These are phyloP conservation scores for Cyclopterus lumpus DNA, from an alignment of 2,797 vertebrate species.

Conservation along the genomic window DNA sequence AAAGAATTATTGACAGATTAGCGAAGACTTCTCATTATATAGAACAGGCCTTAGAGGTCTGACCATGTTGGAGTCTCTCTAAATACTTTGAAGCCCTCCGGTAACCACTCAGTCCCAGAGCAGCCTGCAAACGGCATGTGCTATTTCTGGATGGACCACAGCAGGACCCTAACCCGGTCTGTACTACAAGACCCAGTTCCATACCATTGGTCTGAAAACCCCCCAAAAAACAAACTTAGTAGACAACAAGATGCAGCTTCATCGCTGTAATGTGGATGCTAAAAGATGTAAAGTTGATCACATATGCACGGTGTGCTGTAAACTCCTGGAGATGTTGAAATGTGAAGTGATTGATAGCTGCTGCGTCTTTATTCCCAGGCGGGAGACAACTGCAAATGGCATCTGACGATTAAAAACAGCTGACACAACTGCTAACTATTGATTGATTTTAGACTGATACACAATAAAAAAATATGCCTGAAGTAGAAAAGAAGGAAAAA, in stretches of 20 bases:
- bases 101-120: constrained; percentile 41
- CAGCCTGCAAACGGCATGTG: constrained; percentile 34
- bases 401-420: constrained; percentile 24
- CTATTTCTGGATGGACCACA: constrained; percentile 60
- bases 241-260: not conserved
- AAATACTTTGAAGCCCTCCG: constrained; percentile 46
- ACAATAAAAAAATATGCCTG: not conserved
- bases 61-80: constrained; percentile 12
- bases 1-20: constrained; percentile 60
- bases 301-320: not conserved
- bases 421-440: constrained; percentile 7
- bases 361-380: constrained; percentile 1
- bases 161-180: constrained; percentile 49
- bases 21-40: constrained; percentile 31
- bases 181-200: constrained; percentile 33
- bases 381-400: constrained; percentile 3
- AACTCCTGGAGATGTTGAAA: constrained; percentile 8
- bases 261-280: not conserved
- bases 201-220: constrained; percentile 27
- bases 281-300: constrained; percentile 5
- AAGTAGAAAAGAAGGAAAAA: not conserved
- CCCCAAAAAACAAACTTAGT: not conserved
- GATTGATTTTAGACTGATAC: constrained; percentile 13
- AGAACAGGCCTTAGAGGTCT: constrained; percentile 27
- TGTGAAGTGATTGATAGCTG: not conserved